Base-by-base conservation (phyloP, 2,888 invertebrate genomes). In the Drosophila monieri region DNA sequence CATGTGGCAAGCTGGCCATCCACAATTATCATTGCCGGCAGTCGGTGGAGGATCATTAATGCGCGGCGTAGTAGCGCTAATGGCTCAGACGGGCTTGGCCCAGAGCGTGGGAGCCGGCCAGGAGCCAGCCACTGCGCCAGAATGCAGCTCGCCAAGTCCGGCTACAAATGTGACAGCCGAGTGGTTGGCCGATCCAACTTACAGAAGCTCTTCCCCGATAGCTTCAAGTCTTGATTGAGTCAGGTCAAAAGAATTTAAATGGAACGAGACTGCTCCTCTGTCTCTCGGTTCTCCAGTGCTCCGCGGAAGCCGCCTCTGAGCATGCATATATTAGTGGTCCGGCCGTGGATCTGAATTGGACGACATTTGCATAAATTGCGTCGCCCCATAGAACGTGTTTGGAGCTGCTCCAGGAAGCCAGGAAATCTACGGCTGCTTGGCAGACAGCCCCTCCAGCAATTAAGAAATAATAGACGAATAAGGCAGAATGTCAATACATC, bases 281-380 rank as follows among this genome's bases (percentile, higher is more conserved):
- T 46, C 54, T 35, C 46, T 54, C 39, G n/a, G 9, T 39, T 46
- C 64, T 61, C 62, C 6, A 23, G 44, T 25, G 27, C 49, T 62
- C 64, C 62, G 54, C 69, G 69, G 69, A 69, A 69, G 69, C 69
- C 64, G 62, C 23, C 64, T 62, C 62, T 64, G 55, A 69, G 44
- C 69, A 60, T 65, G 66, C 76, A 78, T 81, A 85, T 66, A 79
- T 81, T 85, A 64, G 49, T 51, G 6, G 37, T 35, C 18, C 59
- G 41, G 39, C 6, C 39, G 46, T 2, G 52, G 43, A 59, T 68
- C 18, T 39, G 59, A 69, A 60, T 55, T 69, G 61, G 41, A 41
- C 52, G 72, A 67, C 70, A 85, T 81, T 85, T 79, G 79, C 80
- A 81, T 81, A 85, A 80, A 85, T 77, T 81, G 77, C 65, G 79